phyloP scores from a whole-genome alignment of 2,797 vertebrate species.

The Sphenopsis melanotis region DNA sequence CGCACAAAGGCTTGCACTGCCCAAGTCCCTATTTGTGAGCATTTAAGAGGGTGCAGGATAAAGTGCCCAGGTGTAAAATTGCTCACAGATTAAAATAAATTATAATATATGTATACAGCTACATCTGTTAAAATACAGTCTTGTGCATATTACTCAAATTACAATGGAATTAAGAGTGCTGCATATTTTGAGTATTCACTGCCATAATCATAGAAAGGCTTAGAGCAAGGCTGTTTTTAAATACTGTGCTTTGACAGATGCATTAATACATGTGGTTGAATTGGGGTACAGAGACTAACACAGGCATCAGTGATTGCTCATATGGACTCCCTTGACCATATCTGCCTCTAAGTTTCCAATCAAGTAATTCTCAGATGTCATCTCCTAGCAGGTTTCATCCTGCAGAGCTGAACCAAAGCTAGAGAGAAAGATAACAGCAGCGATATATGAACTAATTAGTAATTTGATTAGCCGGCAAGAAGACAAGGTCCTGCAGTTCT shows the following conservation, averaged over 20 bases:
- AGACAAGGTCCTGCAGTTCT: not conserved
- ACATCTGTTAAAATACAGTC: not conserved
- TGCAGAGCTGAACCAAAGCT: conserved; percentile 10
- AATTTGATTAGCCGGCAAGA: not conserved
- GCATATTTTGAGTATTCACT: not conserved
- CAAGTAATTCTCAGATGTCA: not conserved
- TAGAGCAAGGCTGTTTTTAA: not conserved
- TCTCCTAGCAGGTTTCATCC: not conserved
- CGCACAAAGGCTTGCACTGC: not conserved
- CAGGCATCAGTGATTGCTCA: not conserved
- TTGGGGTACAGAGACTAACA: not conserved
- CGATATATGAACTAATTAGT: conserved; percentile 6
- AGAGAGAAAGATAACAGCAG: conserved; percentile 3
- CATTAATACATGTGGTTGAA: not conserved
- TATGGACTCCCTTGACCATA: not conserved
- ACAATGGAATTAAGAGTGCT: not conserved
- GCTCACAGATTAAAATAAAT: not conserved
- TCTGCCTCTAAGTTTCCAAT: not conserved
- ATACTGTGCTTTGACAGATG: not conserved
- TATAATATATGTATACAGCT: not conserved
- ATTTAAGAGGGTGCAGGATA: not conserved
- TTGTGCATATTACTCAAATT: not conserved
- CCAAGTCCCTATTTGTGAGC: not conserved
- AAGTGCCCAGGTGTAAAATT: not conserved
- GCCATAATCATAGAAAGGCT: not conserved